phyloP scores from a whole-genome alignment of 2,888 invertebrate genomes.

The Sisyra nigra region DNA sequence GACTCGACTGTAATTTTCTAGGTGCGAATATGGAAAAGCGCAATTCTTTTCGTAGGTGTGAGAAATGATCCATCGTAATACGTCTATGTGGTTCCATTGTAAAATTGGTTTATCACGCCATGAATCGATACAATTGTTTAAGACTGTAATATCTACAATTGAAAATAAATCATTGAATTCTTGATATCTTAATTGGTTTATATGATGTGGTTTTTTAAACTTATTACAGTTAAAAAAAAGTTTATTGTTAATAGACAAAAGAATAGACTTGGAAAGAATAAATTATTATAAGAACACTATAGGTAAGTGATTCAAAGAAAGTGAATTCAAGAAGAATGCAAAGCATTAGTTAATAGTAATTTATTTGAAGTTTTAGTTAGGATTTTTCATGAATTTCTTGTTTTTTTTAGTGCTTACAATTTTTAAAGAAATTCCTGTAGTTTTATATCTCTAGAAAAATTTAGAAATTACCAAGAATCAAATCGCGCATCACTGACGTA shows the following conservation, averaged over 20 bases:
- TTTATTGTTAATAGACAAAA: background rate
- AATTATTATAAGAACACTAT: background rate
- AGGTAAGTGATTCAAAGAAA: background rate
- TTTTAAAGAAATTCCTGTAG: too few species aligned
- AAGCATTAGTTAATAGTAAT: too few species aligned
- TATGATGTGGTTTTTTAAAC: background rate
- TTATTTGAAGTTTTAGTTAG: too few species aligned
- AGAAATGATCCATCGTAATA: background rate
- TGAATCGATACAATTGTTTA: too few species aligned
- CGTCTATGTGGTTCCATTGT: constrained; percentile 1
- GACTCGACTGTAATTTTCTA: background rate
- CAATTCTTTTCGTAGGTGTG: background rate
- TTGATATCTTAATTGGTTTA: background rate
- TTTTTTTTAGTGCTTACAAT: too few species aligned
- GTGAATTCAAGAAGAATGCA: too few species aligned
- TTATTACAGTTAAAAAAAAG: background rate
- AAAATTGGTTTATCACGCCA: background rate
- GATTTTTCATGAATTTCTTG: too few species aligned
- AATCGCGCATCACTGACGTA: too few species aligned
- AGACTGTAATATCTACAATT: too few species aligned
- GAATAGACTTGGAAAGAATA: background rate
- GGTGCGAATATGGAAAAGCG: background rate
- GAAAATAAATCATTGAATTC: too few species aligned
- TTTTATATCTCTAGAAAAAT: too few species aligned
- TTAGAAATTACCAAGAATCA: too few species aligned